phyloP scores from a whole-genome alignment of 1,140 invertebrate species.

The Zaprionus kolodkinae region DNA sequence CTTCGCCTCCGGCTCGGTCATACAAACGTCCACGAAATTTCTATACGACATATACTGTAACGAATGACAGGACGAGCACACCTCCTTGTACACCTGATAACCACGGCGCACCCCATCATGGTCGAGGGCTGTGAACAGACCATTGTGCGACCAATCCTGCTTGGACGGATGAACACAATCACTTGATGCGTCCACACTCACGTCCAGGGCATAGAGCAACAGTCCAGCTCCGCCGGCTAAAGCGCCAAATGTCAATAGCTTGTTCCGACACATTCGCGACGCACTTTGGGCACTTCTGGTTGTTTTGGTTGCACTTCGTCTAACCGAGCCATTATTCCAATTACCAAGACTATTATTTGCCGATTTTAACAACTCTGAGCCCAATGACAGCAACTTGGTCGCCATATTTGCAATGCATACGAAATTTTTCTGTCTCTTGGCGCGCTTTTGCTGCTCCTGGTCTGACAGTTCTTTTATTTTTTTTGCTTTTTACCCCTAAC shows the following conservation, averaged over 20 bases:
- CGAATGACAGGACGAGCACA: slow-evolving; percentile 99
- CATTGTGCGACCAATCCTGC: slow-evolving; percentile 93
- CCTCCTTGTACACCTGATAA: slow-evolving; percentile 99
- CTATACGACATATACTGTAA: slow-evolving; percentile 96
- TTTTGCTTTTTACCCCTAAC: neutral
- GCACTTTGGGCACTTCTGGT: neutral
- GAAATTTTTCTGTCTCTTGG: neutral
- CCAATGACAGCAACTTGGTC: slow-evolving; percentile 38
- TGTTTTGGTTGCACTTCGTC: slow-evolving; percentile 11
- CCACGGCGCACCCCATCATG: slow-evolving; percentile 94
- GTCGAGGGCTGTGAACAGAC: slow-evolving; percentile 90
- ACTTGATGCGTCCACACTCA: slow-evolving; percentile 92
- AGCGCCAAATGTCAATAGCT: slow-evolving; percentile 85
- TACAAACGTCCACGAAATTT: slow-evolving; percentile 94
- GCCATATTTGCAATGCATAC: slow-evolving; percentile 38
- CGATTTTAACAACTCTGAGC: slow-evolving; percentile 36
- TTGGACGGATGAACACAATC: slow-evolving; percentile 91
- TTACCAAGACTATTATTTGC: slow-evolving; percentile 17
- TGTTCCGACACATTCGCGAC: slow-evolving; percentile 9
- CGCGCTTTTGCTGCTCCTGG: neutral
- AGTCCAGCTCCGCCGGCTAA: slow-evolving; percentile 91
- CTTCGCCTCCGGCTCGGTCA: slow-evolving; percentile 97
- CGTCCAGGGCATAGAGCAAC: slow-evolving; percentile 92
- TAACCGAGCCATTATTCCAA: neutral
- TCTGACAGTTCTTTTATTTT: neutral